phyloP scores from a whole-genome alignment of 2,888 invertebrate genomes.

The Asteroscopus sphinx region DNA sequence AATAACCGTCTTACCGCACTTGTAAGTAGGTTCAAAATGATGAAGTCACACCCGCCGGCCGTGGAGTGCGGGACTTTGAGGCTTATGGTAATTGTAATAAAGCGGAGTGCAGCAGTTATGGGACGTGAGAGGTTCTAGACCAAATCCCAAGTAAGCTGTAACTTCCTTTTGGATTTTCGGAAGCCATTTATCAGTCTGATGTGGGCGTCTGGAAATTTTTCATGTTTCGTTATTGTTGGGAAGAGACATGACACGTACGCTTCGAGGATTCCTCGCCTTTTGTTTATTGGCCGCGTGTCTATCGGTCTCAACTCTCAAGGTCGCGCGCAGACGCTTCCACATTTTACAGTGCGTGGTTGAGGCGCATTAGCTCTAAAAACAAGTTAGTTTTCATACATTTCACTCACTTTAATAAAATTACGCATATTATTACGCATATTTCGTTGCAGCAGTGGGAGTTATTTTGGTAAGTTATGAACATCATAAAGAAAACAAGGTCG shows the following conservation, averaged over 20 bases:
- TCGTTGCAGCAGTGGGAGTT: conserved; percentile 42
- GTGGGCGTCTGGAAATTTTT: conserved; percentile 90
- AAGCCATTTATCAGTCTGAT: conserved; percentile 91
- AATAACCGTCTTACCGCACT: conserved; percentile 87
- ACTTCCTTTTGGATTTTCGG: conserved; percentile 91
- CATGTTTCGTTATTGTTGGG: conserved; percentile 89
- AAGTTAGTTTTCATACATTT: conserved; percentile 46
- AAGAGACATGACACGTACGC: conserved; percentile 84
- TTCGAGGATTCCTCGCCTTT: conserved; percentile 72
- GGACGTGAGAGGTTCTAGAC: conserved; percentile 90
- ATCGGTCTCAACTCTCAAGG: conserved; percentile 69
- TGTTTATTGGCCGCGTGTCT: conserved; percentile 79
- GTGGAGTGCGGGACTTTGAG: conserved; percentile 90
- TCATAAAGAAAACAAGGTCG: conserved; percentile 56
- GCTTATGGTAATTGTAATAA: conserved; percentile 90
- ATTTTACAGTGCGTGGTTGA: conserved; percentile 39
- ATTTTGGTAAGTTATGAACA: conserved; percentile 52
- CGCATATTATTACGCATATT: conserved; percentile 33
- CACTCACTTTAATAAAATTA: conserved; percentile 45
- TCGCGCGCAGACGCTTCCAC: conserved; percentile 51
- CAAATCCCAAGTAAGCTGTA: conserved; percentile 91
- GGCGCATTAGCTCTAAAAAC: conserved; percentile 39
- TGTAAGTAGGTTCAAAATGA: conserved; percentile 89
- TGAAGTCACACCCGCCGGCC: conserved; percentile 78
- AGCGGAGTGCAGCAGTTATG: conserved; percentile 90